Percentiles rank a stretch among this genome's conserved stretches.
Evolutionary conservation across 2,113 vertebrate species (phyloP).

Genomic region (Notiomystis cincta): DNA sequence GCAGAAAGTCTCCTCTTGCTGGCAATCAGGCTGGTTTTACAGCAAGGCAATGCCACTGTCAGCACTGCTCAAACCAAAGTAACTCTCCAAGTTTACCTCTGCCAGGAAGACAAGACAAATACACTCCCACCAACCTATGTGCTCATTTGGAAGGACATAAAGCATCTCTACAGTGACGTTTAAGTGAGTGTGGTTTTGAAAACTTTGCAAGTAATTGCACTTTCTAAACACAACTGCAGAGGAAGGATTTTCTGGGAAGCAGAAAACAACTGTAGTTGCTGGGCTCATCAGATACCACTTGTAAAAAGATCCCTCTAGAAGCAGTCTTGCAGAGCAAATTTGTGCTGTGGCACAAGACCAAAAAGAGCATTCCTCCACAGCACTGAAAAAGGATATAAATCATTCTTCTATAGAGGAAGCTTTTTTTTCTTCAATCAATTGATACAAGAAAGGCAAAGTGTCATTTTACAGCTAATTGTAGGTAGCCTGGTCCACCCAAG

Average conservation of each 20-base stretch:
- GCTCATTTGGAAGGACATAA: neutral
- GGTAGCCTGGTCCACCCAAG: neutral
- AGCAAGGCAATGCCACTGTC: neutral
- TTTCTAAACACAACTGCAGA: neutral
- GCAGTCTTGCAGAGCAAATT: neutral
- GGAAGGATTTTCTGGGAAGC: neutral
- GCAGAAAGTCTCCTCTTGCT: neutral
- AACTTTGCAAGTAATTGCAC: neutral
- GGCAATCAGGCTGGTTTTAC: neutral
- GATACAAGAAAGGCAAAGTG: neutral
- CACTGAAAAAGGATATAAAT: neutral
- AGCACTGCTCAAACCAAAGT: neutral
- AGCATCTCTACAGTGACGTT: neutral
- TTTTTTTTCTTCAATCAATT: neutral
- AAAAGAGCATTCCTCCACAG: neutral
- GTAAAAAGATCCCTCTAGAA: neutral
- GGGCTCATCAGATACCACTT: neutral
- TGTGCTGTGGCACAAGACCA: neutral
- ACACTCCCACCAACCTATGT: neutral
- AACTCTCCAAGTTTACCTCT: neutral
- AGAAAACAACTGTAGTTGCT: neutral
- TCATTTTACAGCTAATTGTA: neutral
- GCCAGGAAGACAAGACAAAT: neutral
- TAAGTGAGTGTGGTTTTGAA: neutral
- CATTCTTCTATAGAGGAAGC: neutral